Evolutionary conservation across 2,797 vertebrate species (phyloP).

Genomic region (Anguilla obscura): DNA sequence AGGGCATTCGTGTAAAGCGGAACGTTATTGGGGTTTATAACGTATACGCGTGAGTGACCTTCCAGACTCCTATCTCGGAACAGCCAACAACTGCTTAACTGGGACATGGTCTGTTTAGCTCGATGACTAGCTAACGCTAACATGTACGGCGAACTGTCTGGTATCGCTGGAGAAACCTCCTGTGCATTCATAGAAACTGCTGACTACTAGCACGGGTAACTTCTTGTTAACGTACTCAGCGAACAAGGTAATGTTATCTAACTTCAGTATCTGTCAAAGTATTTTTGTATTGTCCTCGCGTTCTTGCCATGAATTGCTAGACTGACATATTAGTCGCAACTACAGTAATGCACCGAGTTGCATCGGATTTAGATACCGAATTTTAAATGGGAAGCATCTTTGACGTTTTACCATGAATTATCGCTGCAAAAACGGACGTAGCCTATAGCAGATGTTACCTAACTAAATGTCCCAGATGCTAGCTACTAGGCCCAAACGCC

Average conservation of each 20-base stretch:
- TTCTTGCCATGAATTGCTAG: not conserved
- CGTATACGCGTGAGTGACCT: constrained; percentile 43
- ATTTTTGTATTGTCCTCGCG: not conserved
- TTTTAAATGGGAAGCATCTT: not conserved
- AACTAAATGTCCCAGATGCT: not conserved
- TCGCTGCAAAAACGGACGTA: not conserved
- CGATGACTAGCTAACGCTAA: constrained; percentile 54
- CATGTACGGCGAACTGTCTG: not conserved
- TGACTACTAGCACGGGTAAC: not conserved
- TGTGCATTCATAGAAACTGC: not conserved
- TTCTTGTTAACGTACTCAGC: constrained; percentile 23
- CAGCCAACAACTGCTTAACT: constrained; percentile 42
- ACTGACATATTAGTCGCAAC: not conserved
- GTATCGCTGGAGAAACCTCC: not conserved
- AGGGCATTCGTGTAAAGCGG: not conserved
- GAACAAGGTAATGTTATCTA: not conserved
- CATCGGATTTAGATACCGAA: not conserved
- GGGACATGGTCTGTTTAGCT: constrained; percentile 50
- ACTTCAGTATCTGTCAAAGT: not conserved
- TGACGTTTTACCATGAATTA: not conserved
- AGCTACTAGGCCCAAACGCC: constrained; percentile 9
- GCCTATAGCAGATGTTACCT: not conserved
- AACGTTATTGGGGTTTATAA: not conserved
- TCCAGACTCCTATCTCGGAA: constrained; percentile 55
- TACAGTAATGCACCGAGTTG: not conserved